Evolutionary conservation across 2,888 invertebrate genomes (phyloP), one percentile per base, ranked within the genome.

Genomic region (Callyntrura sp.): DNA sequence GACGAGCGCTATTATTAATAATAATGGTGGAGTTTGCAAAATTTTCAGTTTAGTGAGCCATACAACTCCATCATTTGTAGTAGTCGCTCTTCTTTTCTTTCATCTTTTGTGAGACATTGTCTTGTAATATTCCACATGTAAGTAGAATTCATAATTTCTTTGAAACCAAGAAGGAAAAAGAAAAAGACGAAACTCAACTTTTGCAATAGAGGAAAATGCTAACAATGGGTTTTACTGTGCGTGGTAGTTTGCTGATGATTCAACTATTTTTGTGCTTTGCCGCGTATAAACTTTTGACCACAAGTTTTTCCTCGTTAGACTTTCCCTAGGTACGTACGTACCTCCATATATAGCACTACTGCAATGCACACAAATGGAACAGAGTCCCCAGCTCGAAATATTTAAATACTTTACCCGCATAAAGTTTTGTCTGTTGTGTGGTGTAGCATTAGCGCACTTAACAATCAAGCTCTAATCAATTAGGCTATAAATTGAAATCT

Each of bases 381-480:
- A n/a, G n/a, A n/a, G n/a, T n/a, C n/a, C n/a, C n/a, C n/a, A n/a
- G n/a, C n/a, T n/a, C n/a, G n/a, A n/a, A n/a, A n/a, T n/a, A n/a
- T n/a, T n/a, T n/a, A 62, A 60, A 60, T 17, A 60, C 6, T n/a
- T 68, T 28, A 11, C 62, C 62, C 23, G 25, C 62, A 14, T 57
- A 14, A 62, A 62, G 23, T 4, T 28, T n/a, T 35, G 68, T 68
- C 9, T 35, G 68, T 68, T 68, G 43, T 4, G 17, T 25, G n/a
- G 6, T 35, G 3, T 68, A 35, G 28, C 43, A 35, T 68, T 28
- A 68, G 14, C 68, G 11, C 43, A 35, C 68, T 68, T 68, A 28
- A 43, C 68, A 68, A 68, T 68, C 28, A 68, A 68, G 55, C 78
- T 78, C 57, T 78, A 55, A 78, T 78, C 78, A 78, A 78, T 78